Percentiles rank a stretch among this genome's conserved stretches.
These are phyloP conservation scores for Euplexia lucipara DNA, from an alignment of 2,888 invertebrate species.

Conservation along the genomic window DNA sequence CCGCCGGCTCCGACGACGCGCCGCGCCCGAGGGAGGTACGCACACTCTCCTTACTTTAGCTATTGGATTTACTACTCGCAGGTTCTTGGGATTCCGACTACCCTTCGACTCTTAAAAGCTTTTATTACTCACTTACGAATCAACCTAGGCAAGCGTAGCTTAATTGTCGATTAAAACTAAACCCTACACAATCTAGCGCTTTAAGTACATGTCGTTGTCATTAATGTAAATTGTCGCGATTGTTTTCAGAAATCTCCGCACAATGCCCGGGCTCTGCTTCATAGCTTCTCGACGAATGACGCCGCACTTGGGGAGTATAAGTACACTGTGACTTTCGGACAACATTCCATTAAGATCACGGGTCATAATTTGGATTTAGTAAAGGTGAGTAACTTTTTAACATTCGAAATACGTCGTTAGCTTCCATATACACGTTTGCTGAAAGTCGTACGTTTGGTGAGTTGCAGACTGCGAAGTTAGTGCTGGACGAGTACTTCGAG, in stretches of 20 bases:
- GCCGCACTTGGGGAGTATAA: slow-evolving; percentile 96
- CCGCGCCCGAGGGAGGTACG: slow-evolving; percentile 74
- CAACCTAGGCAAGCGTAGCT: no score
- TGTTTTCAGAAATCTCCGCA: slow-evolving; percentile 88
- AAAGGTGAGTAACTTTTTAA: slow-evolving; percentile 89
- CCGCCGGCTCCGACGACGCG: slow-evolving; percentile 90
- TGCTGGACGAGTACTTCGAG: slow-evolving; percentile 96
- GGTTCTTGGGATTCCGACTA: no score
- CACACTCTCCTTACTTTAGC: no score
- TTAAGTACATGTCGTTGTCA: no score
- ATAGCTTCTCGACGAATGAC: slow-evolving; percentile 96
- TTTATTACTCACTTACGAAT: no score
- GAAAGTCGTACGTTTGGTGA: background rate
- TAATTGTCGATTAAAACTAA: no score
- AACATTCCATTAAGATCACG: slow-evolving; percentile 96
- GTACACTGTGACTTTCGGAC: slow-evolving; percentile 96
- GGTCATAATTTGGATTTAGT: slow-evolving; percentile 96
- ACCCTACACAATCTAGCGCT: no score
- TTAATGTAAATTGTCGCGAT: background rate
- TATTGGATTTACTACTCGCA: no score
- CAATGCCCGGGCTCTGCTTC: slow-evolving; percentile 92
- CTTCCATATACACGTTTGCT: background rate
- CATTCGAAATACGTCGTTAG: no score
- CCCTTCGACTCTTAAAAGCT: no score
- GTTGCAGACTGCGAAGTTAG: slow-evolving; percentile 95